Conservation (phyloP, 2,888 invertebrate genomes). For the Calameuta idolon region DNA sequence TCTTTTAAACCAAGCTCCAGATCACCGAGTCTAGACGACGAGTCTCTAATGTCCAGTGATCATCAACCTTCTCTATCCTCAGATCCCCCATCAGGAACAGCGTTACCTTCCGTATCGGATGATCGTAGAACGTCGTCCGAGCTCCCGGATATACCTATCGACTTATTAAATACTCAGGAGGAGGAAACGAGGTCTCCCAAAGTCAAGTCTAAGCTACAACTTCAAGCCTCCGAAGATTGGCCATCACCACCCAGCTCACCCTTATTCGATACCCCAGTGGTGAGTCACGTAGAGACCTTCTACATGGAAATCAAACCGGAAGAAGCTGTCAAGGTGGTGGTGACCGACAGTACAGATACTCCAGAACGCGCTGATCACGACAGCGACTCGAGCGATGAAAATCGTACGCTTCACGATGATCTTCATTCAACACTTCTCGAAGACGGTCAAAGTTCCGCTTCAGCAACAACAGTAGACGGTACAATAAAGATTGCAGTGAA, state of each 20-base stretch:
- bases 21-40: conserved; percentile 86
- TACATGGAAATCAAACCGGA: conserved; percentile 83
- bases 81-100: conserved; percentile 75
- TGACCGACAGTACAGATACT: conserved; percentile 78
- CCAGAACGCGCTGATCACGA: conserved; percentile 67
- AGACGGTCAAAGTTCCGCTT: conserved; percentile 62
- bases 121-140: conserved; percentile 86
- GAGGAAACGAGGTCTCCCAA: conserved; percentile 60
- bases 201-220: conserved; percentile 47
- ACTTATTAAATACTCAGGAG: conserved; percentile 72
- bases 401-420: conserved; percentile 77
- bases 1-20: conserved; percentile 87
- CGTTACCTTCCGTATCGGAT: conserved; percentile 74
- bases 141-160: conserved; percentile 87
- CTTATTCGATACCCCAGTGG: conserved; percentile 77
- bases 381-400: conserved; percentile 76
- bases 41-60: conserved; percentile 85
- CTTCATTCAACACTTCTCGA: conserved; percentile 60
- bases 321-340: conserved; percentile 81
- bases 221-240: conserved; percentile 83
- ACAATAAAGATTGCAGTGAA: conserved; percentile 84
- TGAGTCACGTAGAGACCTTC: conserved; percentile 84
- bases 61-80: conserved; percentile 88
- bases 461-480: conserved; percentile 82
- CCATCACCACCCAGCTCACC: conserved; percentile 83